Percentiles rank a stretch among this genome's conserved stretches.
Evolutionary conservation across 1,140 invertebrate species (phyloP).

Genomic region (Lepidostoma basale): DNA sequence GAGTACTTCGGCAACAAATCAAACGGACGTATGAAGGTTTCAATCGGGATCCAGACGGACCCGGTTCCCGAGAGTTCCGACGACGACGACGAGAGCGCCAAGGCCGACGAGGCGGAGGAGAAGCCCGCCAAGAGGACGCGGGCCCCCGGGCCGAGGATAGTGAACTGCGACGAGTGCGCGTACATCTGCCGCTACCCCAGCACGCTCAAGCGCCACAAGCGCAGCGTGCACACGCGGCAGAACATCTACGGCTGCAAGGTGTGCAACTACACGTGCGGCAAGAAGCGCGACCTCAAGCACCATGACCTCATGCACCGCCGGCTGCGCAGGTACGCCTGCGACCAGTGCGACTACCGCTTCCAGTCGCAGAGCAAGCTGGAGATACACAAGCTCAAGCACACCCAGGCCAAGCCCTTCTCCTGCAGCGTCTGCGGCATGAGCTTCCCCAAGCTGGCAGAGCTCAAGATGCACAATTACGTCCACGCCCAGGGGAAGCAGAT

Average conservation of each 20-base stretch:
- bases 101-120: background rate
- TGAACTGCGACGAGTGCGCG: slow-evolving; percentile 6
- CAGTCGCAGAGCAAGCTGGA: slow-evolving; percentile 8
- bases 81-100: background rate
- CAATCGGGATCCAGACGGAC: slow-evolving; percentile 19
- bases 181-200: slow-evolving; percentile 11
- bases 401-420: slow-evolving; percentile 32
- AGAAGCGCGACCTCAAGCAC: slow-evolving; percentile 19
- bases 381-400: slow-evolving; percentile 26
- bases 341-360: slow-evolving; percentile 25
- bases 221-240: slow-evolving; percentile 55
- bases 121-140: slow-evolving; percentile 2
- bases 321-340: slow-evolving; percentile 12
- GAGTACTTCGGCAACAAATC: background rate
- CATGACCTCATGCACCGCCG: slow-evolving; percentile 24
- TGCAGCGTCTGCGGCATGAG: slow-evolving; percentile 52
- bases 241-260: slow-evolving; percentile 59
- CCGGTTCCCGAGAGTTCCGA: slow-evolving; percentile 6
- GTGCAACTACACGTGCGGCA: slow-evolving; percentile 48
- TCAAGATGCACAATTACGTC: slow-evolving; percentile 36
- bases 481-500: slow-evolving; percentile 23
- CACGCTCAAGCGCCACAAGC: slow-evolving; percentile 56
- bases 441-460: slow-evolving; percentile 53
- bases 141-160: slow-evolving; percentile 7
- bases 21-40: background rate